Conservation (phyloP, 2,797 vertebrate genomes). For the Falco novaeseelandiae region DNA sequence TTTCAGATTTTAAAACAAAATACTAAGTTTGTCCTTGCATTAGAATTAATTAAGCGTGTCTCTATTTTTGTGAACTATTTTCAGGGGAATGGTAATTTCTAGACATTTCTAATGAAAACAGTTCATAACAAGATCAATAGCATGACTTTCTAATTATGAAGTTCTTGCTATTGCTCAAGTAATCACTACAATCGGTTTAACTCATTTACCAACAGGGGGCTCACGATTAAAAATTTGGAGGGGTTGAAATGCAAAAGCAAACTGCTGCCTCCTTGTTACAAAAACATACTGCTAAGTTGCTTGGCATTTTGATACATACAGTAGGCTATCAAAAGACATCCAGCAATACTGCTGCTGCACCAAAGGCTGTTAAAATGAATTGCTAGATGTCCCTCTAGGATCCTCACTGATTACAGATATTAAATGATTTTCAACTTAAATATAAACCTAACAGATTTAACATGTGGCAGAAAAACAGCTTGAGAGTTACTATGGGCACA, state of each 20-base stretch:
- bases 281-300: background rate
- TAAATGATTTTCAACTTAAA: conserved; percentile 29
- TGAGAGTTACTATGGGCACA: background rate
- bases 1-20: conserved; percentile 38
- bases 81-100: conserved; percentile 11
- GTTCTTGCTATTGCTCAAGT: background rate
- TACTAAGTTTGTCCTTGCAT: conserved; percentile 10
- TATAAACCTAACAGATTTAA: conserved; percentile 12
- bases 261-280: background rate
- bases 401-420: background rate
- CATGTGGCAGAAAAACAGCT: background rate
- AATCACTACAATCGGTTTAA: background rate
- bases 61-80: conserved; percentile 16
- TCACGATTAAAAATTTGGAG: conserved; percentile 22
- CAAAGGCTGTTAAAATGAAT: conserved; percentile 14
- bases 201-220: conserved; percentile 15
- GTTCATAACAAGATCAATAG: conserved; percentile 50
- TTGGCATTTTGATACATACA: background rate
- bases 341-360: background rate
- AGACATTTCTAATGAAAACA: conserved; percentile 14
- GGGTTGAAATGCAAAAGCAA: background rate
- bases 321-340: background rate
- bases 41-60: conserved; percentile 40
- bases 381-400: background rate
- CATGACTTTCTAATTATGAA: conserved; percentile 33